Conservation (phyloP, 2,113 vertebrate genomes). For the Nesogale talazaci region DNA sequence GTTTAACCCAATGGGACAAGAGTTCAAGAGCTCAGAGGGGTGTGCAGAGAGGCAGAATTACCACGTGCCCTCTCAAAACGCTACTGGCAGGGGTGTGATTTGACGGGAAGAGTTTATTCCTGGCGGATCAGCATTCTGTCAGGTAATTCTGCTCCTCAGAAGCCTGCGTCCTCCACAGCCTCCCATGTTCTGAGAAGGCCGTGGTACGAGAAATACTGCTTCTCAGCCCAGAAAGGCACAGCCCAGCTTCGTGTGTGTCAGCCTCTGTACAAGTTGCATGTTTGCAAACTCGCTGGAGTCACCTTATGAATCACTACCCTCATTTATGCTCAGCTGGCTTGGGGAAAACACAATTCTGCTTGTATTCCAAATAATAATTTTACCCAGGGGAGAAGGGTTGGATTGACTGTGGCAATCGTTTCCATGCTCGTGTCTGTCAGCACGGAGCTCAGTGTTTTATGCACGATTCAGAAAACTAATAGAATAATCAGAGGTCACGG, state of each 20-base stretch:
- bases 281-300: slow-evolving; percentile 53
- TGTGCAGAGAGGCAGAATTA: slow-evolving; percentile 69
- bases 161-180: slow-evolving; percentile 1
- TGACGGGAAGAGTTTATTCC: slow-evolving; percentile 72
- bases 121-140: slow-evolving; percentile 62
- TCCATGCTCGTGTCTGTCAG: slow-evolving; percentile 66
- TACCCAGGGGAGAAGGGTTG: slow-evolving; percentile 57
- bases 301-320: slow-evolving; percentile 72
- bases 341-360: slow-evolving; percentile 63
- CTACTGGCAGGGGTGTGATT: slow-evolving; percentile 66
- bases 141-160: slow-evolving; percentile 68
- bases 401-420: slow-evolving; percentile 60
- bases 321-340: slow-evolving; percentile 63
- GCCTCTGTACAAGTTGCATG: slow-evolving; percentile 57
- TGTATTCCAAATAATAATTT: slow-evolving; percentile 74
- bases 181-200: neutral
- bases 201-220: slow-evolving; percentile 45
- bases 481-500: slow-evolving; percentile 72
- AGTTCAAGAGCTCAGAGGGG: slow-evolving; percentile 75
- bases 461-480: slow-evolving; percentile 62
- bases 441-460: slow-evolving; percentile 50
- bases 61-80: slow-evolving; percentile 72
- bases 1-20: slow-evolving; percentile 58
- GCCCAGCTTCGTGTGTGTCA: slow-evolving; percentile 14
- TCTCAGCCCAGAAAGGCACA: slow-evolving; percentile 31